phyloP scores from a whole-genome alignment of 2,797 vertebrate species.

The Cyprinella venusta region DNA sequence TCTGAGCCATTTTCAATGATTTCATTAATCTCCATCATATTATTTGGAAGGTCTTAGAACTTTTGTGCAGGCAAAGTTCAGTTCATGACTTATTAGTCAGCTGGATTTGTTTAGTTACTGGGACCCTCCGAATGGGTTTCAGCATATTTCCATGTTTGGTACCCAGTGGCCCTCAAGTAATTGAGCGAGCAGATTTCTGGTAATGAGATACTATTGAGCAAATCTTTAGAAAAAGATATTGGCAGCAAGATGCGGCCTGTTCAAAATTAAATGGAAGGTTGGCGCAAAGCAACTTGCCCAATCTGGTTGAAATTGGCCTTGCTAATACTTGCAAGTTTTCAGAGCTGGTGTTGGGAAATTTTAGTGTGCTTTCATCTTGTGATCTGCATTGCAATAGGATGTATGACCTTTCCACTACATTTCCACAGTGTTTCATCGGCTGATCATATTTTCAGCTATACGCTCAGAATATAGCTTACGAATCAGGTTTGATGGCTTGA shows the following conservation, averaged over 20 bases:
- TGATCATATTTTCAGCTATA: conserved; percentile 26
- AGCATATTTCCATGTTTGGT: conserved; percentile 23
- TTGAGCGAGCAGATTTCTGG: conserved; percentile 21
- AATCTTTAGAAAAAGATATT: conserved; percentile 25
- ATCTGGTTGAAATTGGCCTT: conserved; percentile 4
- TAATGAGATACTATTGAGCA: conserved; percentile 32
- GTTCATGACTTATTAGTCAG: conserved; percentile 14
- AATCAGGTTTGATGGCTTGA: conserved; percentile 13
- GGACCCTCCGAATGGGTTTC: conserved; percentile 18
- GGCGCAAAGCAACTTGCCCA: conserved; percentile 2
- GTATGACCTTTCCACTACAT: background rate
- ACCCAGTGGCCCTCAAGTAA: conserved; percentile 15
- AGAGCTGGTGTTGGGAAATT: background rate
- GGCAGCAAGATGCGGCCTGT: conserved; percentile 13
- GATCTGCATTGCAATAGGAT: background rate
- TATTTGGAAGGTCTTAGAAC: conserved; percentile 30
- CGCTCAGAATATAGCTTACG: background rate
- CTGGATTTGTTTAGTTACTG: conserved; percentile 12
- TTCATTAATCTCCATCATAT: conserved; percentile 25
- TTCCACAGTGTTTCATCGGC: background rate
- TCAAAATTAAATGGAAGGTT: conserved; percentile 8
- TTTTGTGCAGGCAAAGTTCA: conserved; percentile 16
- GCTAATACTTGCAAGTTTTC: background rate
- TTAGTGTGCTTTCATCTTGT: conserved; percentile 6
- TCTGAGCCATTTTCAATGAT: conserved; percentile 14